Conservation (phyloP, 2,888 invertebrate species). For the Teinopalpus imperialis region DNA sequence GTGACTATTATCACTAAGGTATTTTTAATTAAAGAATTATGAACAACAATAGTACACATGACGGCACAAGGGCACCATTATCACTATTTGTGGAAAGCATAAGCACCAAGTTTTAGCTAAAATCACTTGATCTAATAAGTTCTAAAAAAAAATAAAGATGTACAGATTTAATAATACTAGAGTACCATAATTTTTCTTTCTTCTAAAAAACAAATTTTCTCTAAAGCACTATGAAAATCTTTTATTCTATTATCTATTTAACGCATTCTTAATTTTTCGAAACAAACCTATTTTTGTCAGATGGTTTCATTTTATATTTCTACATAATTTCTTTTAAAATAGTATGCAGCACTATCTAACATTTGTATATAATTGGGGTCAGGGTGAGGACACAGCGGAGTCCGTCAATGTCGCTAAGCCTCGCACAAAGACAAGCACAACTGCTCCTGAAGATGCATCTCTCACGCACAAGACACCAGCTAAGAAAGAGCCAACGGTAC, state of each 20-base stretch:
- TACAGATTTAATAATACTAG: conserved; percentile 1
- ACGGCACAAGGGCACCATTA: conserved; percentile 13
- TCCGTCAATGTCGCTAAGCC: conserved; percentile 73
- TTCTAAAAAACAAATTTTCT: neutral
- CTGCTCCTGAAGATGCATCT: conserved; percentile 74
- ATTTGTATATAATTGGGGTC: conserved; percentile 47
- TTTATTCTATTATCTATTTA: neutral
- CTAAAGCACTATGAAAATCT: neutral
- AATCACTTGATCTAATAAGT: conserved; percentile 7
- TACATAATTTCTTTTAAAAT: conserved; percentile 3
- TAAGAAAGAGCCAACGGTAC: conserved; percentile 77
- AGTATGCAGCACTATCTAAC: conserved; percentile 35
- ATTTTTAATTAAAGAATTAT: conserved; percentile 4
- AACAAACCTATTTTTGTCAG: neutral
- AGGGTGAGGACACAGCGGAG: conserved; percentile 77
- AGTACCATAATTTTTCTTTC: neutral
- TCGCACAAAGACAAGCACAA: conserved; percentile 74
- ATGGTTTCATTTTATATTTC: neutral
- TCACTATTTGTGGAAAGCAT: conserved; percentile 5
- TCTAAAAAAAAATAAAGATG: neutral
- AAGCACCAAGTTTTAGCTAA: conserved; percentile 4
- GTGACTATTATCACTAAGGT: conserved; percentile 26
- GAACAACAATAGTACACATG: conserved; percentile 2
- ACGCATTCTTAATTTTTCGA: neutral
- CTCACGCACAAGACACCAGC: conserved; percentile 77